Base-by-base conservation (phyloP, 2,888 invertebrate species). In the Dynastes hyllus region DNA sequence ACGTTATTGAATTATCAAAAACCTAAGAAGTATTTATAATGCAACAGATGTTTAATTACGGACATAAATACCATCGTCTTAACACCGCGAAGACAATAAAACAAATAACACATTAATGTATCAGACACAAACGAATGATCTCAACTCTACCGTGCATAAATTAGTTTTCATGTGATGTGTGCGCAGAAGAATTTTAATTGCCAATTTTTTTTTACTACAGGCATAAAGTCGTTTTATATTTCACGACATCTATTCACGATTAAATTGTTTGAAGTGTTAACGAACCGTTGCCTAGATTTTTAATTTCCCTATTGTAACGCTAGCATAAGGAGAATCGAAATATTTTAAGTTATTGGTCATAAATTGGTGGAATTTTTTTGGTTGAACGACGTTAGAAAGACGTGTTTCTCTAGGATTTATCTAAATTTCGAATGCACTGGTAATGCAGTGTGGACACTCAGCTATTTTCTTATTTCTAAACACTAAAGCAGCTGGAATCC, bases 111-210 rank as follows among this genome's bases (percentile, higher is more conserved):
- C 40, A 40, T 75, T 75, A 75, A 61, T 29, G 73, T 61, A 61
- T 75, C 73, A 63, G 50, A 75, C n/a, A 75, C 61, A 61, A 75
- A 75, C 73, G 73, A 50, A 61, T 75, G 73, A 75, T 75, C 73
- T 75, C 73, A 61, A 75, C 73, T 40, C n/a, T 63, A 32, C 61
- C 45, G 40, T 40, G 45, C 73, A 75, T 75, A 75, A 61, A 75
- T 75, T 75, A 75, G 61, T 45, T 61, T 75, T 63, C 13, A 50
- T 61, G 61, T 63, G 73, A 61, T 75, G 61, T 63, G 40, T 63
- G 63, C 61, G 45, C 61, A 63, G 32, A 75, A 75, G 73, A 75
- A 75, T 75, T 75, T 75, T 75, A 75, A 75, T 75, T 75, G 73
- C 73, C 73, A 61, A 61, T 61, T 75, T 75, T 50, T 32, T 37